Base-by-base conservation (phyloP, 1,140 invertebrate species). In the Drosophila santomea region DNA sequence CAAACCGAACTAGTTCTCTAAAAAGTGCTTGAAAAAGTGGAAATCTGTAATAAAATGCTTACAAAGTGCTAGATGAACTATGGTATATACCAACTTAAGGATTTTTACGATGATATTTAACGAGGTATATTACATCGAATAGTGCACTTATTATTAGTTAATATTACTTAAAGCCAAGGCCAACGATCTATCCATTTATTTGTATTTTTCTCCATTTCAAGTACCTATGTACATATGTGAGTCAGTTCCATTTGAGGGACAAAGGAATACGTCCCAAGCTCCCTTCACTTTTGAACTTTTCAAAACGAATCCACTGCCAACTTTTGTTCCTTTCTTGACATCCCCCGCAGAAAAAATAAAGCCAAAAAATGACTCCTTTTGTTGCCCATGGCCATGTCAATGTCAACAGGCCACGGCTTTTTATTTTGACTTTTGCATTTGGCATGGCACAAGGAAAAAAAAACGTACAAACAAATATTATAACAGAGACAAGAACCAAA, bases 1-100 rank as follows among this genome's bases (percentile, higher is more conserved):
- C 45, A n/a, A 68, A 67, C 47, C 54, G 61, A 68, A 68, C 61
- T 67, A 35, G 38, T 68, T 68, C 64, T 67, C 2, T n/a, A 32
- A 67, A 50, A 51, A 17, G 48, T 35, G 25, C 8, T 17, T 35
- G 11, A 1, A 50, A 50, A 28, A 32, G 2, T 32, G 14, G 14
- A 25, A 48, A 48, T 25, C 32, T 32, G 7, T 32, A 3, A 32
- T 8, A 8, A 32, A 32, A 32, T 2, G 32, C 32, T 10, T 3
- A 32, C 32, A 32, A 32, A 10, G 32, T 32, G 32, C 32, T 32
- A 3, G 32, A 8, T 32, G 7, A 32, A 32, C 32, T 32, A 8
- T 10, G 28, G 28, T 32, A 8, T 32, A 32, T 32, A 32, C 28
- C 28, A 32, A 25, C 23, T 25, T 4, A 25, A 4, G 4, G 25